A percentile compares a stretch with the other conserved stretches of the same genome.
Conservation (phyloP, 1,140 invertebrate species). For the Trichonephila clavipes region DNA sequence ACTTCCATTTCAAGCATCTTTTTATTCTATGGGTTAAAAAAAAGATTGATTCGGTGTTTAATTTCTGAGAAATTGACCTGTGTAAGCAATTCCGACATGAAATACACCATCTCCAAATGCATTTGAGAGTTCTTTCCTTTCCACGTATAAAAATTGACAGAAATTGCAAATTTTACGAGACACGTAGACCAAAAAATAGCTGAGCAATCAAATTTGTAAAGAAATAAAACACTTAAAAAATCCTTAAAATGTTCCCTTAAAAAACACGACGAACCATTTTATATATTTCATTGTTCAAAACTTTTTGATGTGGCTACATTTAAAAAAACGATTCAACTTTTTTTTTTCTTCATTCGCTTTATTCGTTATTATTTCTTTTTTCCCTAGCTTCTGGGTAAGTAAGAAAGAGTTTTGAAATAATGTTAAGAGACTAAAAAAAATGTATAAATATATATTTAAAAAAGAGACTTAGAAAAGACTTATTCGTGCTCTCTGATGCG, state of each 20-base stretch:
- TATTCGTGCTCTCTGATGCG: slow-evolving; percentile 48
- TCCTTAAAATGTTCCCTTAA: background rate
- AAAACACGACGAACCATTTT: slow-evolving; percentile 32
- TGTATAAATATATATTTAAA: slow-evolving; percentile 63
- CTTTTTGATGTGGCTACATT: background rate
- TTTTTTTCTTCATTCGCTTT: slow-evolving; percentile 25
- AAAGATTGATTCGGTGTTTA: slow-evolving; percentile 20
- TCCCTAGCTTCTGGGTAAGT: background rate
- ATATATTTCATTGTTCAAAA: slow-evolving; percentile 36
- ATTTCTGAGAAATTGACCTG: slow-evolving; percentile 21
- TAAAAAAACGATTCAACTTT: background rate
- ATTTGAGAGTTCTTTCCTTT: slow-evolving; percentile 22
- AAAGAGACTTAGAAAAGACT: slow-evolving; percentile 37
- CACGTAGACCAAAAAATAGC: slow-evolving; percentile 49
- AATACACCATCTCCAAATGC: background rate
- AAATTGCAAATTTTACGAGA: slow-evolving; percentile 55
- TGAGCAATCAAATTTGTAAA: slow-evolving; percentile 28
- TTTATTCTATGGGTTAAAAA: background rate
- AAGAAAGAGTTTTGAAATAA: slow-evolving; percentile 52
- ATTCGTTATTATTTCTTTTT: slow-evolving; percentile 32
- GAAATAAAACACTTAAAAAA: slow-evolving; percentile 51
- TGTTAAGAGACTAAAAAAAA: slow-evolving; percentile 41
- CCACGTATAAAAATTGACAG: slow-evolving; percentile 1
- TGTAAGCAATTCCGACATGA: slow-evolving; percentile 25
- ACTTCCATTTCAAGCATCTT: background rate